Evolutionary conservation across 2,888 invertebrate species (phyloP), one percentile per base, ranked within the genome.

Genomic region (Andrena flavipes): DNA sequence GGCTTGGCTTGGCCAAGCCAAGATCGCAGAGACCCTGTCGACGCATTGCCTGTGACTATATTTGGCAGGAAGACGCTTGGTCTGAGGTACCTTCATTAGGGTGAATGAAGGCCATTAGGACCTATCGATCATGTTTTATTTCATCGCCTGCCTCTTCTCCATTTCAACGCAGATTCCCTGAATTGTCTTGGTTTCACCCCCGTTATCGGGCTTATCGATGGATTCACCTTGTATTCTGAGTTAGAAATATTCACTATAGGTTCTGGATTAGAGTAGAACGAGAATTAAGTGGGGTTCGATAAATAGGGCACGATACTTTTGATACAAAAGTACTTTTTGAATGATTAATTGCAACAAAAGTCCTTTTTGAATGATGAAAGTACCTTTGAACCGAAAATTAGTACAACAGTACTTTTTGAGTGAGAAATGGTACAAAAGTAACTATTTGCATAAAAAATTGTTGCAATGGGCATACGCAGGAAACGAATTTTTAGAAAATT

Each of bases 21-120:
- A 94, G 93, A 91, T 89, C 91, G 23, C 91, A 90, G 78, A 93
- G 93, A 84, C 89, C 88, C 35, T 95, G 95, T 87, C 90, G 94
- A 84, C 92, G 92, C 64, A 90, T 92, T 86, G 93, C 93, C 81
- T 95, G 95, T 88, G 92, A 94, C 73, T 95, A 94, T 90, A 93
- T 94, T 77, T 96, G 96, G 96, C 94, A 94, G 65, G 94, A 95
- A 76, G 94, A 94, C 68, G 92, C 95, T 73, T 96, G 96, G 96
- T 95, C 95, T 69, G 94, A 95, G 95, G 96, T 96, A 94, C 91
- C 51, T 65, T 84, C 79, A 71, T 83, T 56, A 56, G 56, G 3
- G 23, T 23, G 56, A 56, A 56, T 56, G 56, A 56, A 56, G 56
- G 80, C 63, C 71, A 26, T 54, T 80, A 71, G 49, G 75, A 63